phyloP scores from a whole-genome alignment of 2,797 vertebrate genomes.

The Microcaecilia unicolor region DNA sequence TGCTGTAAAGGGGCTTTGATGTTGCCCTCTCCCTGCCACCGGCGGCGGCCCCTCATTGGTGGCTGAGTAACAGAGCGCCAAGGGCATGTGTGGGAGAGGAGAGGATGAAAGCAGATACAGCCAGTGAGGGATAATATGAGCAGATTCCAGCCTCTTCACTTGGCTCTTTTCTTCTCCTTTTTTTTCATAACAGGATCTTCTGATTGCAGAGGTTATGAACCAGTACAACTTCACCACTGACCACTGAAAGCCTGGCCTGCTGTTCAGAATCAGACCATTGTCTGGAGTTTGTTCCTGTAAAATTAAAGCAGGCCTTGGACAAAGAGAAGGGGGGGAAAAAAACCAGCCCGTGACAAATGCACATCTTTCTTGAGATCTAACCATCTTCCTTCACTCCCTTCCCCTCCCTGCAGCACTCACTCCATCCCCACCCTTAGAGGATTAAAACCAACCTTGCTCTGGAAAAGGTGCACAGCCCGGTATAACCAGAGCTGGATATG shows the following conservation, averaged over 20 bases:
- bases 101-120: constrained; percentile 81
- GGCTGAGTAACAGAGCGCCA: constrained; percentile 70
- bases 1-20: constrained; percentile 88
- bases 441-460: no score
- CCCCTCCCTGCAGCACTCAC: no score
- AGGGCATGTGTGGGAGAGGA: constrained; percentile 85
- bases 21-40: constrained; percentile 79
- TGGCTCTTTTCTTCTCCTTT: constrained; percentile 68
- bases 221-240: constrained; percentile 53
- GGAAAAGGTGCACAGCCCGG: no score
- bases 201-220: constrained; percentile 66
- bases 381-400: no score
- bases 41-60: constrained; percentile 75
- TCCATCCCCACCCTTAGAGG: no score
- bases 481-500: no score
- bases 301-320: constrained; percentile 29
- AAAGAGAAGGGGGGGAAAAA: constrained; percentile 5
- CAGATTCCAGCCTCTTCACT: constrained; percentile 79
- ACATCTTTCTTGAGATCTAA: no score
- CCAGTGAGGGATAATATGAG: constrained; percentile 76
- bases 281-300: constrained; percentile 37
- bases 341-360: constrained; percentile 27
- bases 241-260: constrained; percentile 44
- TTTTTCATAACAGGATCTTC: constrained; percentile 63
- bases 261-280: constrained; percentile 54